Base-by-base conservation (phyloP, 2,797 vertebrate species). In the Poecile montanus region DNA sequence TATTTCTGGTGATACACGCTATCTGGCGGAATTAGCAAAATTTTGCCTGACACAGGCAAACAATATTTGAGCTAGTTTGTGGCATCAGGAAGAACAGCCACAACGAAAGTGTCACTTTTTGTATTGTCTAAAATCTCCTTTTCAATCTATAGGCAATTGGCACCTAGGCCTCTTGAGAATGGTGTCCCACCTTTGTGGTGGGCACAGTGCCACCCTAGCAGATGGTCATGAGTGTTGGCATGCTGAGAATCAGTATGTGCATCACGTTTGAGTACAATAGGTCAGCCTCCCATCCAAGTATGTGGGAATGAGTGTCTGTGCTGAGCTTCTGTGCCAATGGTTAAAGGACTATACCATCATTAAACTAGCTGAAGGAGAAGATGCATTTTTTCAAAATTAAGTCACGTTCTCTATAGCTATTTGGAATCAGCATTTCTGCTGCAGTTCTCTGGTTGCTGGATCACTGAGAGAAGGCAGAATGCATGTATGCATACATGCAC, bases 221-320 rank as follows among this genome's bases (percentile, higher is more conserved):
- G 97, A 98, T 98, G 97, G 97, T 73, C 92, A 88, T 95, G 95
- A 96, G 96, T 92, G 86, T 67, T 94, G 96, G 90, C 96, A 94
- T 95, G 97, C 96, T 97, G 97, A 94, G 92, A 97, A 97, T 97
- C 94, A 95, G 97, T 97, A 96, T 97, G 97, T 97, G 96, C 97
- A 97, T 96, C 96, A 97, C 94, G 29, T 97, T 97, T 95, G 96
- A 96, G 96, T 96, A 97, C 96, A 97, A 96, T 97, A 97, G 97
- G 96, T 96, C 95, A 97, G 95, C 95, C 87, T 96, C 82, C 61
- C 65, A 88, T 97, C 97, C 96, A 97, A 95, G 92, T 94, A 92
- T 74, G 93, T 85, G 85, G 95, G 80, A 96, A 94, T 1, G 21
- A 95, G 38, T 93, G 71, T 93, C 85, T 90, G 79, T 82, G 38